Conservation (phyloP, 2,797 vertebrate genomes). For the Microctenopoma steveboyesi region DNA sequence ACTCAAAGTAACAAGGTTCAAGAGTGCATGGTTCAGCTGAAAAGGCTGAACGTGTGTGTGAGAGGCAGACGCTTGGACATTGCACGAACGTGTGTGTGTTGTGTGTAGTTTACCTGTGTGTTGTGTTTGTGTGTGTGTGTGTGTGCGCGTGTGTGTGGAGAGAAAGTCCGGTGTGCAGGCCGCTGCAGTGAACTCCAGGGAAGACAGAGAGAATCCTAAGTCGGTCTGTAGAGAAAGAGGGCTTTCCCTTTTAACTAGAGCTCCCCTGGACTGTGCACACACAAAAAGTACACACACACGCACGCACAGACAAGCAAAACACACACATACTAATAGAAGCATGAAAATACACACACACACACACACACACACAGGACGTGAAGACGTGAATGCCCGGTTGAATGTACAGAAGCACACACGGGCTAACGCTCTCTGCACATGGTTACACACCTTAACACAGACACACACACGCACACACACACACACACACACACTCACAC, state of each 20-base stretch:
- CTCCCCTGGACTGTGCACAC: constrained; percentile 63
- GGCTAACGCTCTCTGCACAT: constrained; percentile 35
- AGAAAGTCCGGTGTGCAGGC: constrained; percentile 56
- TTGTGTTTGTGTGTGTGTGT: constrained; percentile 17
- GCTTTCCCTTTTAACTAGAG: constrained; percentile 76
- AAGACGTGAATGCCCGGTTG: constrained; percentile 29
- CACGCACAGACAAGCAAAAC: constrained; percentile 34
- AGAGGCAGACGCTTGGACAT: constrained; percentile 51
- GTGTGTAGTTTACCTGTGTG: constrained; percentile 10
- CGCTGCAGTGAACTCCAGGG: constrained; percentile 71
- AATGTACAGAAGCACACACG: constrained; percentile 39
- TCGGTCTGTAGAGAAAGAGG: constrained; percentile 71
- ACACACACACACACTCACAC: constrained; percentile 12
- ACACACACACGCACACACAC: constrained; percentile 12
- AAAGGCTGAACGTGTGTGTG: constrained; percentile 58
- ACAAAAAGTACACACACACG: constrained; percentile 16
- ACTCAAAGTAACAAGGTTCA: constrained; percentile 71
- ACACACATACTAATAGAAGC: constrained; percentile 21
- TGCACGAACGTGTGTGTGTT: constrained; percentile 31
- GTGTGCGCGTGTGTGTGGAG: constrained; percentile 21
- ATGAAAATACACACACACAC: constrained; percentile 13
- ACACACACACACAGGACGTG: constrained; percentile 25
- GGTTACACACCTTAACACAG: constrained; percentile 31
- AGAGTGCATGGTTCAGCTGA: constrained; percentile 60
- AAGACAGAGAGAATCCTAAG: constrained; percentile 73